Evolutionary conservation across 1,140 invertebrate species (phyloP).

Genomic region (Megalonaias nervosa): DNA sequence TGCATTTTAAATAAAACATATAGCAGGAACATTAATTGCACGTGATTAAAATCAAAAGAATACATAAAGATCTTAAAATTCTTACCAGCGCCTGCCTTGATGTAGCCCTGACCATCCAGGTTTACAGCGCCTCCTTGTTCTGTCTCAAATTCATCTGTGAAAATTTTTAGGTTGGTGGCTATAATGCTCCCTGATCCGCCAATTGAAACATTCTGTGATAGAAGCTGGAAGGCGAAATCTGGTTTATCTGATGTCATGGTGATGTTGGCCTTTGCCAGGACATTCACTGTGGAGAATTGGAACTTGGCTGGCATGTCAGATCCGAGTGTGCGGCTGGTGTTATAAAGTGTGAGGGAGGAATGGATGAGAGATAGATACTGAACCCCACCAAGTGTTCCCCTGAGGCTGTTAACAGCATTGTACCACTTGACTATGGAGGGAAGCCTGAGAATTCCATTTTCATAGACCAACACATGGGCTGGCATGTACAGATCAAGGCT

Average conservation of each 20-base stretch:
- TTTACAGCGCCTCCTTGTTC: conserved; percentile 48
- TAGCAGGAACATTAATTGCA: too few species aligned
- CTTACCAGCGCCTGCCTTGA: conserved; percentile 36
- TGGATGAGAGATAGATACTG: conserved; percentile 40
- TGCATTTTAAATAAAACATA: too few species aligned
- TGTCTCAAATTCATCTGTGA: conserved; percentile 23
- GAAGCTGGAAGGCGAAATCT: conserved; percentile 23
- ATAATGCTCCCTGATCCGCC: conserved; percentile 38
- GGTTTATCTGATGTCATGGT: conserved; percentile 28
- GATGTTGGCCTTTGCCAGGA: conserved; percentile 36
- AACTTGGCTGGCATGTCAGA: conserved; percentile 9
- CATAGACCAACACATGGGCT: conserved; percentile 47
- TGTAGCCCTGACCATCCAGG: conserved; percentile 25
- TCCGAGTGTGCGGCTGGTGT: conserved; percentile 9
- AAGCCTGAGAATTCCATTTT: conserved; percentile 40
- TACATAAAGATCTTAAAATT: neutral
- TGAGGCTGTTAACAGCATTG: conserved; percentile 40
- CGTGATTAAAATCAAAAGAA: too few species aligned
- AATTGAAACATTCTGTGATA: conserved; percentile 28
- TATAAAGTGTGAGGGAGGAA: conserved; percentile 32
- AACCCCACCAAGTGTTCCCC: conserved; percentile 51
- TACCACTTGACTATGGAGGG: conserved; percentile 49
- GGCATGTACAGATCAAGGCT: conserved; percentile 47
- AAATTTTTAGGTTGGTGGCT: conserved; percentile 22
- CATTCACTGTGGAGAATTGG: conserved; percentile 30